Conservation (phyloP, 1,140 invertebrate species). For the Musca domestica region DNA sequence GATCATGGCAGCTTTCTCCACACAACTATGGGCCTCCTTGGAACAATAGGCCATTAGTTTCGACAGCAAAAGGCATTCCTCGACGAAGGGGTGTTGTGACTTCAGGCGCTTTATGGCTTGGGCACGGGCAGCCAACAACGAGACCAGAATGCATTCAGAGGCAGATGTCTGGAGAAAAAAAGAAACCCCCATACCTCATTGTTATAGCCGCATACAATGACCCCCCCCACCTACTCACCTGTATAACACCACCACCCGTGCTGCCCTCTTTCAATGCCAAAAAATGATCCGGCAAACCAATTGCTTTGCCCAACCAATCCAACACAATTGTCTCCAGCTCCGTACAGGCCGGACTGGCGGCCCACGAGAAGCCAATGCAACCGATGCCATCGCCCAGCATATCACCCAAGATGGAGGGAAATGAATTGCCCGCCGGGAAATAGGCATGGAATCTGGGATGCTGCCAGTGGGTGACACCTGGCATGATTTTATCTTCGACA, state of each 20-base stretch:
- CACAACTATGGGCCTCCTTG: conserved; percentile 97
- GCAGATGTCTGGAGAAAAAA: conserved; percentile 79
- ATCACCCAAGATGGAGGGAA: conserved; percentile 96
- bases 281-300: conserved; percentile 85
- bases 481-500: conserved; percentile 96
- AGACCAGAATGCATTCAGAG: conserved; percentile 95
- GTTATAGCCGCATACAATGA: no score
- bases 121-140: conserved; percentile 91
- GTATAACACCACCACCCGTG: conserved; percentile 89
- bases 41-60: conserved; percentile 94
- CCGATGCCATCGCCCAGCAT: conserved; percentile 95
- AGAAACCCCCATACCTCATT: background rate
- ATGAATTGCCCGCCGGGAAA: conserved; percentile 97
- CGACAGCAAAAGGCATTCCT: conserved; percentile 90
- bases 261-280: conserved; percentile 78
- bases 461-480: conserved; percentile 98
- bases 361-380: conserved; percentile 99
- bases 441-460: conserved; percentile 99
- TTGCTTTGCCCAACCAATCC: conserved; percentile 97
- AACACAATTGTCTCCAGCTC: conserved; percentile 96
- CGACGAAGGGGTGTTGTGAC: conserved; percentile 83
- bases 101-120: conserved; percentile 90
- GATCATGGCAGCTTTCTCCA: conserved; percentile 99
- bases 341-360: conserved; percentile 94
- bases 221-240: conserved; percentile 59